A percentile compares a stretch with the other conserved stretches of the same genome.
phyloP scores from a whole-genome alignment of 2,888 invertebrate species.

The Heliconius aoede region DNA sequence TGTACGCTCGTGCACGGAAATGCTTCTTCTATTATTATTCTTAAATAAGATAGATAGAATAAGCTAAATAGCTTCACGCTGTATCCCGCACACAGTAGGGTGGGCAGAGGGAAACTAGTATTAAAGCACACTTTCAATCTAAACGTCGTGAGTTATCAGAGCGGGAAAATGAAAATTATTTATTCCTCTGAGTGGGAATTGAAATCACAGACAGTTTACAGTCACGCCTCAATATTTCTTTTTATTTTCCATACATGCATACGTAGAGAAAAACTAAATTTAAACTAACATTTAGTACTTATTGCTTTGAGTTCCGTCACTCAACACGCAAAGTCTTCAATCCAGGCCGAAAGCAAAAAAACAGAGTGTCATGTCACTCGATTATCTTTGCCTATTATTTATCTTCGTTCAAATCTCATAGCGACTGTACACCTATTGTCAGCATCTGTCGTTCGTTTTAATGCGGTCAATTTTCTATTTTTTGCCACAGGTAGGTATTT shows the following conservation, averaged over 20 bases:
- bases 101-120: neutral
- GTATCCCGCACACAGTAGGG: neutral
- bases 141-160: no score
- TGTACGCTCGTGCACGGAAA: slow-evolving; percentile 58
- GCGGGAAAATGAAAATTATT: no score
- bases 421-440: slow-evolving; percentile 64
- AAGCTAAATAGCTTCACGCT: neutral
- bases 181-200: no score
- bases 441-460: slow-evolving; percentile 72
- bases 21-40: neutral
- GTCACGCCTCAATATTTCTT: no score
- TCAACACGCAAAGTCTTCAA: neutral
- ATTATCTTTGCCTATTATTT: neutral
- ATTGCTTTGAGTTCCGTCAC: neutral
- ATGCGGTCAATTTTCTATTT: slow-evolving; percentile 66
- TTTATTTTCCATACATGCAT: neutral
- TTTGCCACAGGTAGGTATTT: slow-evolving; percentile 50
- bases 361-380: neutral
- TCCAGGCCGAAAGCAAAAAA: neutral
- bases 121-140: no score
- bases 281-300: neutral
- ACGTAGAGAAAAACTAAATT: neutral
- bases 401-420: slow-evolving; percentile 6
- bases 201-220: no score
- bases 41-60: no score